Conservation (phyloP, 2,888 invertebrate genomes). For the Ophraella communa region DNA sequence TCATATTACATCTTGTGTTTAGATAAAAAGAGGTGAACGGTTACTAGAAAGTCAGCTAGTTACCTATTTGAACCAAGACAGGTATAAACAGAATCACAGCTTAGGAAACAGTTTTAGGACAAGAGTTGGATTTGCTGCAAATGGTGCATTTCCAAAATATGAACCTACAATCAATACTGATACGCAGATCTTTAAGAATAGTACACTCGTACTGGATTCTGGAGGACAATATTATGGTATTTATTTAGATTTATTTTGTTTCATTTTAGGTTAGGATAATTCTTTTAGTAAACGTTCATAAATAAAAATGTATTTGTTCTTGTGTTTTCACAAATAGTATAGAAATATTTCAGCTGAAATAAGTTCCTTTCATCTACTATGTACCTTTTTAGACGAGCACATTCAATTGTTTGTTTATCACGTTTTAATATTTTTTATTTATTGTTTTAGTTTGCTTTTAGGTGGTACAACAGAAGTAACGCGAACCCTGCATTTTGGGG, state of each 20-base stretch:
- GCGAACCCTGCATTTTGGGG: slow-evolving; percentile 86
- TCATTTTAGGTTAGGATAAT: not conserved
- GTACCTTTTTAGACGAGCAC: too few species aligned
- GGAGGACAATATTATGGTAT: slow-evolving; percentile 91
- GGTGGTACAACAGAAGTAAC: slow-evolving; percentile 94
- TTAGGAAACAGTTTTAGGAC: slow-evolving; percentile 84
- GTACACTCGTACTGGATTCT: slow-evolving; percentile 89
- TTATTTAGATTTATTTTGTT: not conserved
- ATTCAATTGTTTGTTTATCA: too few species aligned
- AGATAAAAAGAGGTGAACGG: slow-evolving; percentile 49
- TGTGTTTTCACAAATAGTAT: too few species aligned
- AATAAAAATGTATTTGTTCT: too few species aligned
- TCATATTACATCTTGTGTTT: too few species aligned
- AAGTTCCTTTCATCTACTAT: too few species aligned
- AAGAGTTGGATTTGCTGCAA: slow-evolving; percentile 85
- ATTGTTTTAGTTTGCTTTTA: slow-evolving; percentile 47
- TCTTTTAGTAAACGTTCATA: too few species aligned
- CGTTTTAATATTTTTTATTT: too few species aligned
- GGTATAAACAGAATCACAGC: slow-evolving; percentile 74
- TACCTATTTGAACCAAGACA: slow-evolving; percentile 73
- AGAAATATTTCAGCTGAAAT: too few species aligned
- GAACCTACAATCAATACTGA: slow-evolving; percentile 73
- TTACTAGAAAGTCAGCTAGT: slow-evolving; percentile 76
- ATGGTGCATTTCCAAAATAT: slow-evolving; percentile 90
- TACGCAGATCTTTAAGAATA: slow-evolving; percentile 72